Percentiles rank a stretch among this genome's conserved stretches.
Conservation (phyloP, 1,140 invertebrate species). For the Diorhabda carinulata region DNA sequence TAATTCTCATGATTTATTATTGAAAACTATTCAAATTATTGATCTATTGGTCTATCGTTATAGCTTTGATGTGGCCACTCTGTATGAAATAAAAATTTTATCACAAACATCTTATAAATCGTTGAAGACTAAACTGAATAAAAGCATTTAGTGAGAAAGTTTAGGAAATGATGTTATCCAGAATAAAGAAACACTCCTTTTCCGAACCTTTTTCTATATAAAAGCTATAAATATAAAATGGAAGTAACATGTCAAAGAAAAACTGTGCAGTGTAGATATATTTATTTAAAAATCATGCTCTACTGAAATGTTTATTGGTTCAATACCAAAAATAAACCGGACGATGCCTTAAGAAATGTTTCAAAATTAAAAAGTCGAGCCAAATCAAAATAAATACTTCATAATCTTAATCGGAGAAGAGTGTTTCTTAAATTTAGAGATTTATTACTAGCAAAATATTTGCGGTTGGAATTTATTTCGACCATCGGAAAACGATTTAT, state of each 20-base stretch:
- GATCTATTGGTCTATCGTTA: too few species aligned
- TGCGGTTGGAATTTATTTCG: slow-evolving; percentile 15
- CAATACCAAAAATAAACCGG: slow-evolving; percentile 36
- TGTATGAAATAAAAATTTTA: too few species aligned
- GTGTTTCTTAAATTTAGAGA: slow-evolving; percentile 17
- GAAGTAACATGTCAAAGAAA: slow-evolving; percentile 29
- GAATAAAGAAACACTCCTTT: slow-evolving; percentile 2
- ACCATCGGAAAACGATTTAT: slow-evolving; percentile 3
- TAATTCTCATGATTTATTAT: too few species aligned
- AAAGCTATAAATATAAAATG: slow-evolving; percentile 29
- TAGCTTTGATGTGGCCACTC: too few species aligned
- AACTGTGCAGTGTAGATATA: slow-evolving; percentile 31
- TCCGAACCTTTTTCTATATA: slow-evolving; percentile 9
- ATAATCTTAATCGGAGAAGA: slow-evolving; percentile 34
- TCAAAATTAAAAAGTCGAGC: slow-evolving; percentile 38
- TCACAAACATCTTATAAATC: too few species aligned
- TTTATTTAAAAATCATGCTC: slow-evolving; percentile 41
- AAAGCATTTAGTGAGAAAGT: not conserved
- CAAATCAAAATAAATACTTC: slow-evolving; percentile 39
- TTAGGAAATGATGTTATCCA: not conserved
- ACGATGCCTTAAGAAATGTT: slow-evolving; percentile 26
- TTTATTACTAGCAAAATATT: slow-evolving; percentile 24
- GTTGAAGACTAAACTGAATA: too few species aligned
- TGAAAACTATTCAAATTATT: too few species aligned
- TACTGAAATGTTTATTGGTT: slow-evolving; percentile 42